phyloP scores from a whole-genome alignment of 2,888 invertebrate genomes.

The Drosophila macrospina region DNA sequence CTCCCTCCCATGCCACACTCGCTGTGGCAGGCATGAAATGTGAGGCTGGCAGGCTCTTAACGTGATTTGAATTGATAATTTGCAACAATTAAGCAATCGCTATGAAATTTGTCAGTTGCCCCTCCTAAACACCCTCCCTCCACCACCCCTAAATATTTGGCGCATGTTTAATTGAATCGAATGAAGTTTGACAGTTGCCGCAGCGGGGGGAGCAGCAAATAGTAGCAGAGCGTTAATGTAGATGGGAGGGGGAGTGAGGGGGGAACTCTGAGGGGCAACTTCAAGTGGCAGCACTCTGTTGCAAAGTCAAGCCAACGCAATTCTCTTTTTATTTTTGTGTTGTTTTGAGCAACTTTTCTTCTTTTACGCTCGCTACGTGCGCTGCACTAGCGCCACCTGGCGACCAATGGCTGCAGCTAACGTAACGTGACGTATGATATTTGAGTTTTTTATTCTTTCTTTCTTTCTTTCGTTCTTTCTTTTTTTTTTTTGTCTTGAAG shows the following conservation, averaged over 20 bases:
- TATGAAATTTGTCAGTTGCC: slow-evolving; percentile 52
- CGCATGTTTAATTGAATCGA: slow-evolving; percentile 71
- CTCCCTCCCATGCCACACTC: neutral
- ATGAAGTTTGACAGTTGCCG: slow-evolving; percentile 60
- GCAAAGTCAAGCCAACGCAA: slow-evolving; percentile 11
- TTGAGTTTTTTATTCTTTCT: slow-evolving; percentile 52
- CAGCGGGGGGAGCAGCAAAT: neutral
- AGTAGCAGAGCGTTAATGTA: no score
- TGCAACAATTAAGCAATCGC: slow-evolving; percentile 68
- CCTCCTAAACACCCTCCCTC: neutral
- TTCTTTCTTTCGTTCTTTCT: neutral
- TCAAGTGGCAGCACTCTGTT: slow-evolving; percentile 35
- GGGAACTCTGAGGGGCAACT: neutral
- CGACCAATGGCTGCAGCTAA: slow-evolving; percentile 26
- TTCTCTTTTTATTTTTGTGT: no score
- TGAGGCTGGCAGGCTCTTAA: slow-evolving; percentile 43
- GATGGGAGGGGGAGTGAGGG: neutral
- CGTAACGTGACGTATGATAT: slow-evolving; percentile 66
- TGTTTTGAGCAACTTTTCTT: neutral
- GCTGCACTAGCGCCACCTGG: slow-evolving; percentile 47
- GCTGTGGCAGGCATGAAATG: slow-evolving; percentile 7
- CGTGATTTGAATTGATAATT: slow-evolving; percentile 81
- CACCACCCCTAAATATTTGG: slow-evolving; percentile 36
- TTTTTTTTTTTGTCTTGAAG: slow-evolving; percentile 8
- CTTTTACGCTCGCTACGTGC: slow-evolving; percentile 14